Evolutionary conservation across 2,797 vertebrate genomes (phyloP), one percentile per base, ranked within the genome.

Genomic region (Prionace glauca): DNA sequence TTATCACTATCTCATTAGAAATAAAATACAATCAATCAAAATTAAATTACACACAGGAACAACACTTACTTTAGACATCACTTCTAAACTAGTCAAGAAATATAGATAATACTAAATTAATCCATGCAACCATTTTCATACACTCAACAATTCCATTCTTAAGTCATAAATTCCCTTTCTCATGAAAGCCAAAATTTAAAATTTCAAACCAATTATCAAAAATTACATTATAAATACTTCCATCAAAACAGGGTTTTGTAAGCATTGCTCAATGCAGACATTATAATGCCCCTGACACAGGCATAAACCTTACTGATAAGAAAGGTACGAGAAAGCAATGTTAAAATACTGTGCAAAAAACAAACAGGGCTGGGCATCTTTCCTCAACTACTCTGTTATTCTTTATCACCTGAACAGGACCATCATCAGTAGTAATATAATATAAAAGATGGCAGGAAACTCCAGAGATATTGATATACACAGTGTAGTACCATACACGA

Each of bases 381-480:
- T 77, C 45, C 29, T n/a, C 14, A 74, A 56, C 45, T 56, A 60
- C 8, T 32, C 8, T 56, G 93, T 50, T 56, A 2, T 77, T 26
- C n/a, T 69, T 92, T 90, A n/a, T 29, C 90, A 92, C 69, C 20
- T 67, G 62, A 36, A 22, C n/a, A 69, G 2, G 24, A 20, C 36
- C 1, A 69, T 36, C n/a, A 92, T 67, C n/a, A 69, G 2, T 69
- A 92, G 69, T 41, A 67, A 41, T 36, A 24, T 32, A 92, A 62
- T n/a, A n/a, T 10, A 96, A 81, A 86, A 96, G 81, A 26, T 22
- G 77, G 62, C 26, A 74, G 67, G 81, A 93, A 67, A 45, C 65
- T 95, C 77, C 94, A 77, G 72, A 81, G 88, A 95, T 95, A 62
- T 95, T 92, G 81, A 41, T 92, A 95, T 62, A 91, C 81, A 95